Conservation (phyloP, 2,888 invertebrate genomes). For the Diploptera punctata region DNA sequence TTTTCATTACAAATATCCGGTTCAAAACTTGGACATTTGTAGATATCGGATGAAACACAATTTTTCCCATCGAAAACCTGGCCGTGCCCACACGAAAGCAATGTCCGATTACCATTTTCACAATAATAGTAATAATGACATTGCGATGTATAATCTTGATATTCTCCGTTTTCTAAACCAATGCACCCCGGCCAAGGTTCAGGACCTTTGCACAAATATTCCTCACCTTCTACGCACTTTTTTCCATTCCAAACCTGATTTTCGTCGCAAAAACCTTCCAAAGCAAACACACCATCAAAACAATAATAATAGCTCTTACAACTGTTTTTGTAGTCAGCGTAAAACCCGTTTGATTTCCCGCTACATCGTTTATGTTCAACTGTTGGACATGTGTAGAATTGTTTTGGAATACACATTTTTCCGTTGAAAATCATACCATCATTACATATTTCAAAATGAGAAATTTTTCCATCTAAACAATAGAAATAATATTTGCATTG, state of each 20-base stretch:
- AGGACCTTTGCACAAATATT: conserved; percentile 47
- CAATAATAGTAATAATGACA: conserved; percentile 63
- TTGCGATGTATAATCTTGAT: conserved; percentile 60
- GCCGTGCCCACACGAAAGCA: conserved; percentile 56
- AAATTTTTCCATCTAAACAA: conserved; percentile 58
- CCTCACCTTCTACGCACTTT: conserved; percentile 51
- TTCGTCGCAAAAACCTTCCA: conserved; percentile 56
- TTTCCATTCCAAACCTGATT: conserved; percentile 61
- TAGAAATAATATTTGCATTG: conserved; percentile 61
- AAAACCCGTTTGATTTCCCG: conserved; percentile 37
- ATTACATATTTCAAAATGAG: conserved; percentile 52
- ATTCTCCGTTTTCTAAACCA: conserved; percentile 50
- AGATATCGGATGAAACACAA: conserved; percentile 54
- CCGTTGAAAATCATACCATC: conserved; percentile 51
- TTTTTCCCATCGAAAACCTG: conserved; percentile 58
- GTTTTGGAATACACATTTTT: conserved; percentile 49
- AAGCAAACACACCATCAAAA: conserved; percentile 35
- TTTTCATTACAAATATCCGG: conserved; percentile 56
- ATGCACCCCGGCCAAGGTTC: conserved; percentile 46
- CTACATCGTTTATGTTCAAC: not conserved
- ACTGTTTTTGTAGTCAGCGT: conserved; percentile 43
- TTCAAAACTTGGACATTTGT: conserved; percentile 60
- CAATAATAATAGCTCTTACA: conserved; percentile 46
- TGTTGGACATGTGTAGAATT: conserved; percentile 21
- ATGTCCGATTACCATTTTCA: conserved; percentile 55